Conservation (phyloP, 2,888 invertebrate species). For the Zeuzera pyrina region DNA sequence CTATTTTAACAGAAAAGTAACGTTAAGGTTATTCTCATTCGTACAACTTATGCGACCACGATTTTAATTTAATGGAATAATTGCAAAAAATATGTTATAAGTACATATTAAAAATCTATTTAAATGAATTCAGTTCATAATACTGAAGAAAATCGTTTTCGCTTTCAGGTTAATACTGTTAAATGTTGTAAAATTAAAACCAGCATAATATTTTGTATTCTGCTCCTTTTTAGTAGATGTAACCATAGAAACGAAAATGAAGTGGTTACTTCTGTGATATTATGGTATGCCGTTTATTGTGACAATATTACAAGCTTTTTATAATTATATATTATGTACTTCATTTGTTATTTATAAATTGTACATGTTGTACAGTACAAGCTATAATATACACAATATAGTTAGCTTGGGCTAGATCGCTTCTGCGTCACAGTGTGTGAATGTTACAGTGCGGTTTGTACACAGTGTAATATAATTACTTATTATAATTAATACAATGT, state of each 20-base stretch:
- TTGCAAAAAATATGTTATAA: too few species aligned
- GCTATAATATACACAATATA: slow-evolving; percentile 19
- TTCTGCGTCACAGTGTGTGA: slow-evolving; percentile 38
- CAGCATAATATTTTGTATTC: neutral
- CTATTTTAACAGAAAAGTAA: too few species aligned
- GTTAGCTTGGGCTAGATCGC: slow-evolving; percentile 41
- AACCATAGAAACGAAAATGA: slow-evolving; percentile 22
- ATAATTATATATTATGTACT: slow-evolving; percentile 16
- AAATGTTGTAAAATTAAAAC: neutral
- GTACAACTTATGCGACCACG: too few species aligned
- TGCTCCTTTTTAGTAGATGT: slow-evolving; percentile 13
- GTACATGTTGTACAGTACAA: slow-evolving; percentile 22
- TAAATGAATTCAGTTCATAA: too few species aligned
- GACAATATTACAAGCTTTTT: slow-evolving; percentile 29
- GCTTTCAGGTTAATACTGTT: too few species aligned
- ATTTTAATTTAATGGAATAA: too few species aligned
- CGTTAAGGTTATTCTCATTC: too few species aligned
- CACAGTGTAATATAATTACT: slow-evolving; percentile 44
- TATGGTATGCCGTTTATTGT: slow-evolving; percentile 27
- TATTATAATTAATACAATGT: slow-evolving; percentile 21
- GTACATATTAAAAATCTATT: too few species aligned
- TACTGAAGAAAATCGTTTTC: too few species aligned
- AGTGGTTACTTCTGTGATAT: slow-evolving; percentile 49
- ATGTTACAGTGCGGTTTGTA: slow-evolving; percentile 46
- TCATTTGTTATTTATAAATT: slow-evolving; percentile 13